Evolutionary conservation across 2,797 vertebrate genomes (phyloP).

Genomic region (Peromyscus melanophrys): DNA sequence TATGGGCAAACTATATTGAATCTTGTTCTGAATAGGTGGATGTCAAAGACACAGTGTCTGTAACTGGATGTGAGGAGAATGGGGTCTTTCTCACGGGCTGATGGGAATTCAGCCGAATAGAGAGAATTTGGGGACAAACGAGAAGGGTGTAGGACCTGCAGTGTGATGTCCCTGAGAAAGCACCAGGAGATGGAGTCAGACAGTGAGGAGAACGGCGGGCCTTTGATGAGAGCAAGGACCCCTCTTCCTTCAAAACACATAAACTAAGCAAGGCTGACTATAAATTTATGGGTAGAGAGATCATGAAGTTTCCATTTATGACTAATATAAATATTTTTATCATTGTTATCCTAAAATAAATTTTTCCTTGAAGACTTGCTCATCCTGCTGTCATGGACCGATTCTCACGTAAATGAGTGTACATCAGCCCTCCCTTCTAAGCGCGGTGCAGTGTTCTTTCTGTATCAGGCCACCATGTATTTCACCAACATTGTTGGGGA

Average conservation of each 20-base stretch:
- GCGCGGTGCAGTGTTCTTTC: background rate
- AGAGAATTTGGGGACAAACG: background rate
- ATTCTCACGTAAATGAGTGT: background rate
- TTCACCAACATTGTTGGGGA: background rate
- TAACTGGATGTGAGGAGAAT: background rate
- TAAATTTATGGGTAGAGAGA: background rate
- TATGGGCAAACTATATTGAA: background rate
- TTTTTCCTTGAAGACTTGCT: background rate
- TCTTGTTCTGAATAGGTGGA: conserved; percentile 1
- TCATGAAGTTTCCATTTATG: background rate
- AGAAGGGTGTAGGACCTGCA: background rate
- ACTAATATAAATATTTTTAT: background rate
- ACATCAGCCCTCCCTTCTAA: background rate
- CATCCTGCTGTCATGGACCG: background rate
- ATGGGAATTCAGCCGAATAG: background rate
- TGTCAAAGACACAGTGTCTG: background rate
- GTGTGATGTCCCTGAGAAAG: background rate
- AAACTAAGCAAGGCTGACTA: background rate
- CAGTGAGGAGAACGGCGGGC: accelerated
- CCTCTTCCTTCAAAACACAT: background rate
- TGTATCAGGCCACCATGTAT: background rate
- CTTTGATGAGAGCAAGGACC: accelerated
- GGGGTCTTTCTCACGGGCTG: background rate
- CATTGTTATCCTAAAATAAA: no score
- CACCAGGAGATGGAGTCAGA: background rate